Percentiles rank a stretch among this genome's conserved stretches.
These are phyloP conservation scores for Ictidomys tridecemlineatus DNA, from an alignment of 2,113 vertebrate species.

Conservation along the genomic window DNA sequence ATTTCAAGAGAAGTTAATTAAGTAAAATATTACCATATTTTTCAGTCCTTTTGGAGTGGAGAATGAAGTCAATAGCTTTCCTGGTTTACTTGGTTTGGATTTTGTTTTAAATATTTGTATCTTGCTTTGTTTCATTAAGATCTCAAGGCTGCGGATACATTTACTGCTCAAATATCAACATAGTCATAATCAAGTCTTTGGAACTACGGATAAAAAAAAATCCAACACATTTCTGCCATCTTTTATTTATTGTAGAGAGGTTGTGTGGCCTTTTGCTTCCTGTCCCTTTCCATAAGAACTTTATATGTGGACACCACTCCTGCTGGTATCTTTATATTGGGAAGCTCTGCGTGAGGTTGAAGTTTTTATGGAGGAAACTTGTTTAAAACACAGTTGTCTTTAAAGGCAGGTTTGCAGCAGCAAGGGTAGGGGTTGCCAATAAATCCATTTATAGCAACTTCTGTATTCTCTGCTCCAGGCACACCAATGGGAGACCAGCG, in stretches of 20 bases:
- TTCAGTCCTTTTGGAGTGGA: background rate
- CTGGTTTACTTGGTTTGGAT: slow-evolving; percentile 46
- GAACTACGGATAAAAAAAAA: slow-evolving; percentile 61
- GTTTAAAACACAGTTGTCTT: slow-evolving; percentile 77
- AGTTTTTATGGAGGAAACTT: slow-evolving; percentile 78
- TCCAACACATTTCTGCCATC: slow-evolving; percentile 57
- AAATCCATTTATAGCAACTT: slow-evolving; percentile 79
- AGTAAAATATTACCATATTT: slow-evolving; percentile 44
- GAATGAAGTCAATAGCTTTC: slow-evolving; percentile 35
- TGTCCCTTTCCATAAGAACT: slow-evolving; percentile 42
- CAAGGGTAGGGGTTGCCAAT: slow-evolving; percentile 79
- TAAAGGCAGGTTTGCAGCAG: slow-evolving; percentile 72
- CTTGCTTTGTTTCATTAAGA: slow-evolving; percentile 61
- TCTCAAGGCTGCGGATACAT: background rate
- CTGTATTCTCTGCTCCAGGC: slow-evolving; percentile 64
- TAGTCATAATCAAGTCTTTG: slow-evolving; percentile 65
- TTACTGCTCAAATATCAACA: slow-evolving; percentile 60
- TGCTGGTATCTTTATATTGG: slow-evolving; percentile 63
- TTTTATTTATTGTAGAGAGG: slow-evolving; percentile 62
- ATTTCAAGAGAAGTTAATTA: slow-evolving; percentile 43
- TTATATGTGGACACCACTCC: slow-evolving; percentile 47
- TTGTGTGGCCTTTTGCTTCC: slow-evolving; percentile 46
- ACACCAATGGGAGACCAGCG: background rate
- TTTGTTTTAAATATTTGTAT: slow-evolving; percentile 64
- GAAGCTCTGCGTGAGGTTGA: slow-evolving; percentile 70